Evolutionary conservation across 1,140 invertebrate genomes (phyloP).

Genomic region (Rhynchophorus ferrugineus): DNA sequence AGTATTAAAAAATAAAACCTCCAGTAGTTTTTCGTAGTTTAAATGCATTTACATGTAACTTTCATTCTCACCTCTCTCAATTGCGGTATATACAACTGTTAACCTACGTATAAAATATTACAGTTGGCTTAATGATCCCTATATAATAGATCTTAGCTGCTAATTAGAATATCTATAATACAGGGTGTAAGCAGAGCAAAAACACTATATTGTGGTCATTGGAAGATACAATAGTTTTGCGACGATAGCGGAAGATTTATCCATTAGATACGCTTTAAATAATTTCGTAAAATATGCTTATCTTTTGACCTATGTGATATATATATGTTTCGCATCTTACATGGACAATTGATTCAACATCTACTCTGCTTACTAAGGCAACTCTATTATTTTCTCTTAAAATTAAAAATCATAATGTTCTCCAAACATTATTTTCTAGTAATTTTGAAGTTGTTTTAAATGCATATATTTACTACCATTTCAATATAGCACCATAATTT

Average conservation of each 20-base stretch:
- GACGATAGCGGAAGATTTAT: too few relatives aligned
- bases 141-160: not conserved
- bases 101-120: not conserved
- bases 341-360: too few relatives aligned
- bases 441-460: not conserved
- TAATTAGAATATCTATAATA: not conserved
- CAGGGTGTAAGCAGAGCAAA: not conserved
- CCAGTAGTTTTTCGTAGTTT: not conserved
- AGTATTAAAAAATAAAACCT: constrained; percentile 10
- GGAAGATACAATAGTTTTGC: too few relatives aligned
- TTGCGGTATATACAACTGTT: constrained; percentile 1
- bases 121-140: not conserved
- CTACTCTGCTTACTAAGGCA: not conserved
- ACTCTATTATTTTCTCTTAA: not conserved
- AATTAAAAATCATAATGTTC: too few relatives aligned
- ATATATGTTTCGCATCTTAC: too few relatives aligned
- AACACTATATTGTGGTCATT: too few relatives aligned
- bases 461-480: not conserved
- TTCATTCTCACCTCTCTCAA: constrained; percentile 1
- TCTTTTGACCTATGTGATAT: too few relatives aligned
- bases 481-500: not conserved
- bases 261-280: too few relatives aligned
- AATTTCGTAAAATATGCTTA: too few relatives aligned
- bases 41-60: constrained; percentile 2
- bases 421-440: not conserved